Base-by-base conservation (phyloP, 2,113 vertebrate species). In the Callospermophilus lateralis region DNA sequence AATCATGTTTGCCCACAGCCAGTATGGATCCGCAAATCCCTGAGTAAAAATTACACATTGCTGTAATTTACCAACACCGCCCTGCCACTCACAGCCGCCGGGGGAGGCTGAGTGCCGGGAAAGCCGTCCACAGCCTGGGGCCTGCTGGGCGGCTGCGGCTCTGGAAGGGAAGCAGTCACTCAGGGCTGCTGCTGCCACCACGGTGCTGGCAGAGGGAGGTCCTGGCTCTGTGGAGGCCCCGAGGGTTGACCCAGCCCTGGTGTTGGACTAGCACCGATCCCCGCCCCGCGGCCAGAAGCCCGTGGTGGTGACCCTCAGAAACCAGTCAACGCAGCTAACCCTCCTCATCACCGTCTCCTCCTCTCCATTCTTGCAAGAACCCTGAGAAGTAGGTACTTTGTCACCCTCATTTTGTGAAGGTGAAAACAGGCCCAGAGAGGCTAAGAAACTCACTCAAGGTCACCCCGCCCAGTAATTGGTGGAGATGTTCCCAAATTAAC, bases 41-140 rank as follows among this genome's bases (percentile, higher is more conserved):
- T 68, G 79, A 79, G 26, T 81, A 80, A 92, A 97, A 88, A 87
- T 85, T 58, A 95, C 61, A 51, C 4, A 22, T 42, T 61, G 24
- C 87, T 86, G 53, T 39, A 55, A 67, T 91, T 95, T 94, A 77
- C 81, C 85, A 95, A 61, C 58, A 45, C 53, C 68, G 34, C 67
- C 53, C 85, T 1, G 5, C 37, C 17, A 53, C 58, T 95, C 6
- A 6, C 20, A 93, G 76, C 90, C 61, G 88, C 34, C 30, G 81
- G 68, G 15, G 70, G 61, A 92, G 80, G 76, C 51, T 22, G 79
- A 84, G 48, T 55, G 90, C 67, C n/a, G 26, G 8, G 65, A 55
- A 83, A 32, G 37, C 87, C 11, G 34, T 90, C 80, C 78, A 15
- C 26, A 81, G 84, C 22, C 87, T 37, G 1, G 83, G 83, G 42